These are phyloP conservation scores for Camptogramma bilineatum DNA, from an alignment of 2,888 invertebrate genomes.

Conservation along the genomic window DNA sequence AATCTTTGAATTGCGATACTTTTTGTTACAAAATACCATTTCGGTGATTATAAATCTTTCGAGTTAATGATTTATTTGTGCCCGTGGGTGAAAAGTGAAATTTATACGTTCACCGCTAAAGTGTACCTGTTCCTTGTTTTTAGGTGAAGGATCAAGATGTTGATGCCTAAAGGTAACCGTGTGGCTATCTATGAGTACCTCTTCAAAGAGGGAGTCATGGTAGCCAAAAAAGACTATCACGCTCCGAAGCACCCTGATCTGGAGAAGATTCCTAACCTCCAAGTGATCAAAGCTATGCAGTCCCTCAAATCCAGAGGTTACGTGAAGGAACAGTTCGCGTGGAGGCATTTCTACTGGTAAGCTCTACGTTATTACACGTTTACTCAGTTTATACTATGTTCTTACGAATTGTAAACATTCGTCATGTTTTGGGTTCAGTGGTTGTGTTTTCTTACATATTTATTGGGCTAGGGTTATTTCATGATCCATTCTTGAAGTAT, in stretches of 20 bases:
- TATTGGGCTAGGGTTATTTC: too few relatives aligned
- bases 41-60: constrained; percentile 19
- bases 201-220: constrained; percentile 99
- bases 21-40: constrained; percentile 30
- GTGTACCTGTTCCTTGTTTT: constrained; percentile 64
- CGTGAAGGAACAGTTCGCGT: constrained; percentile 99
- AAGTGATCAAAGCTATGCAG: constrained; percentile 99
- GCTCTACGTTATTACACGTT: constrained; percentile 38
- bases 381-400: neutral
- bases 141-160: constrained; percentile 91
- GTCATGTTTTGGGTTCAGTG: neutral
- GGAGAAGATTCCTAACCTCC: constrained; percentile 97
- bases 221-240: constrained; percentile 99
- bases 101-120: constrained; percentile 47
- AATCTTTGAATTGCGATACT: constrained; percentile 43
- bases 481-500: too few relatives aligned
- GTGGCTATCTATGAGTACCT: constrained; percentile 98
- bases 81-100: constrained; percentile 34
- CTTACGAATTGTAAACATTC: neutral
- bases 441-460: too few relatives aligned
- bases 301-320: constrained; percentile 98
- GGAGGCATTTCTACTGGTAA: constrained; percentile 99
- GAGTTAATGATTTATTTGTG: constrained; percentile 45
- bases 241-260: constrained; percentile 99
- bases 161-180: constrained; percentile 99